phyloP scores from a whole-genome alignment of 2,113 vertebrate genomes.

The Hippocampus abdominalis region DNA sequence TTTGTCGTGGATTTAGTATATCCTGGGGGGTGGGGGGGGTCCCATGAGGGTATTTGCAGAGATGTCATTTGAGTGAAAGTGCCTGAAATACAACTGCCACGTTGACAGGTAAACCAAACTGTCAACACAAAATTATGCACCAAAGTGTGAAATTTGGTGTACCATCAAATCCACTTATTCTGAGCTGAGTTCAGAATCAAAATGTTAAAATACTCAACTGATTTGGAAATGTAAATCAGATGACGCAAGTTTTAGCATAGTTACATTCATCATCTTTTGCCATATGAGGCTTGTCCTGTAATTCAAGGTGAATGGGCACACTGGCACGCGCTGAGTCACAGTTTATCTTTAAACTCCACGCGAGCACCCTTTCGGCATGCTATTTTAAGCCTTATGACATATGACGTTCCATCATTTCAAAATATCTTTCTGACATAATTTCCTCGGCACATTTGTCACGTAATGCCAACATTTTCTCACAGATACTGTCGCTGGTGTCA shows the following conservation, averaged over 20 bases:
- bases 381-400: not conserved
- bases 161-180: not conserved
- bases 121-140: not conserved
- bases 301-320: conserved; percentile 9
- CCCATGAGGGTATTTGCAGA: conserved; percentile 18
- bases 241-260: too few relatives aligned
- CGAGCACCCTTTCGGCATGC: not conserved
- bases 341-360: not conserved
- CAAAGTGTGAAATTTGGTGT: not conserved
- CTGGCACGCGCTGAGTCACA: not conserved
- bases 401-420: conserved; percentile 2
- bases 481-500: not conserved
- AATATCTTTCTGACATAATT: conserved; percentile 2
- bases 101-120: not conserved
- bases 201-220: too few relatives aligned
- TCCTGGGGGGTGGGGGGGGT: not conserved
- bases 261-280: not conserved
- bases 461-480: not conserved
- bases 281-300: not conserved
- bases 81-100: not conserved
- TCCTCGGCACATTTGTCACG: not conserved
- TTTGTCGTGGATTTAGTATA: conserved; percentile 25
- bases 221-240: too few relatives aligned
- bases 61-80: conserved; percentile 15
- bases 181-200: too few relatives aligned